phyloP scores from a whole-genome alignment of 37 sponge, comb jelly and placozoan genomes.

The Eunapius fragilis region DNA sequence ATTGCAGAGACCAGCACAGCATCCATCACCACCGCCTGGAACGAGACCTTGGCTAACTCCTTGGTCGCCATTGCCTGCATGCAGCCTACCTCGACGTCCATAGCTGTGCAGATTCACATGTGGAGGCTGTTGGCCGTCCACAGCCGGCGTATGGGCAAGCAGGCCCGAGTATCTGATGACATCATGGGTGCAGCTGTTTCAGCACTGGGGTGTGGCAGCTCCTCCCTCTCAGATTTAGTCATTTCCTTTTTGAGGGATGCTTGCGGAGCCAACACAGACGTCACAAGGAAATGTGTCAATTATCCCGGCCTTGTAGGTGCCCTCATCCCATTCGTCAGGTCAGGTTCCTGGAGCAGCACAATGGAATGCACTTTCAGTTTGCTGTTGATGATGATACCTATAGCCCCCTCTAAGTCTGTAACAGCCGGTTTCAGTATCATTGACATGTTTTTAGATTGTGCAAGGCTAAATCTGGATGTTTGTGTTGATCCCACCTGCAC shows the following conservation, averaged over 20 bases:
- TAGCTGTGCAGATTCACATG: slow-evolving; percentile 25
- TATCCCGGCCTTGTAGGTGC: neutral
- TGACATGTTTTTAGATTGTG: slow-evolving; percentile 1
- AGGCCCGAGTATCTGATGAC: neutral
- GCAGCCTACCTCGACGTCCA: slow-evolving; percentile 10
- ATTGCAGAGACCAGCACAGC: slow-evolving; percentile 17
- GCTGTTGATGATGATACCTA: neutral
- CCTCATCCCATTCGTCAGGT: neutral
- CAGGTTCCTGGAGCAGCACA: neutral
- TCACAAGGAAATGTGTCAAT: neutral
- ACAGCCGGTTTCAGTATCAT: slow-evolving; percentile 22
- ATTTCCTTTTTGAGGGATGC: slow-evolving; percentile 18
- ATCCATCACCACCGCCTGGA: neutral
- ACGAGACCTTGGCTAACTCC: slow-evolving; percentile 2
- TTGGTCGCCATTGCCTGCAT: slow-evolving; percentile 39
- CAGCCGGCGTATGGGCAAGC: neutral
- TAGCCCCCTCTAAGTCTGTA: neutral
- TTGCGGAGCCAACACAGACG: neutral
- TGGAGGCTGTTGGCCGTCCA: slow-evolving; percentile 42
- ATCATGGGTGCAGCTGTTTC: neutral
- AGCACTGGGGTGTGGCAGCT: neutral
- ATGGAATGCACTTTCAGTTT: neutral
- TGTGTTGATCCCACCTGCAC: slow-evolving; percentile 22
- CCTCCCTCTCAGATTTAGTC: slow-evolving; percentile 15
- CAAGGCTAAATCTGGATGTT: slow-evolving; percentile 1